Conservation (phyloP, 2,113 vertebrate species). For the Polyodon spathula region DNA sequence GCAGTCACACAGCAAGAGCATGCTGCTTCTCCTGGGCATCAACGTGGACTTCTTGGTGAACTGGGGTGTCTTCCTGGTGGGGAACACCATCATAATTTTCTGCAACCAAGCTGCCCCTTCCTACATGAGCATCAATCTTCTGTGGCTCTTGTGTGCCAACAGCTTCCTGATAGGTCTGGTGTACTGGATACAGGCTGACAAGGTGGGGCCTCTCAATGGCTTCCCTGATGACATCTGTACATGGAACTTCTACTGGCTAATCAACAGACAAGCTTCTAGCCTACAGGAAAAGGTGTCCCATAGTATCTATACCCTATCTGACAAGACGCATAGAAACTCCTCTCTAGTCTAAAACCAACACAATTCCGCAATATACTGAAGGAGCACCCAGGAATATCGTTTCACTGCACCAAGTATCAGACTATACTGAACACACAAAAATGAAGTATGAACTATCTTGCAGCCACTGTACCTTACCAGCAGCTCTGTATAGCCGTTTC, state of each 20-base stretch:
- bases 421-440: too few relatives aligned
- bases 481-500: too few relatives aligned
- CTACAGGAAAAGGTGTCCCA: background rate
- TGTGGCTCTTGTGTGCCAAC: constrained; percentile 53
- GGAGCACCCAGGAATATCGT: too few relatives aligned
- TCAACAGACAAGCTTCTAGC: constrained; percentile 25
- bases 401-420: too few relatives aligned
- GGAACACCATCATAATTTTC: constrained; percentile 20
- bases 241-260: constrained; percentile 43
- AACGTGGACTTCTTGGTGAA: constrained; percentile 32
- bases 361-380: too few relatives aligned
- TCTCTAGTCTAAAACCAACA: background rate
- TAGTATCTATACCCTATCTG: constrained; percentile 10
- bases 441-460: too few relatives aligned
- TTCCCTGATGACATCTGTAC: constrained; percentile 37
- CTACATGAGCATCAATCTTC: constrained; percentile 44
- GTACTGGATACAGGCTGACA: constrained; percentile 39
- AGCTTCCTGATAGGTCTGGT: constrained; percentile 36
- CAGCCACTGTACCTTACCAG: too few relatives aligned
- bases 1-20: background rate
- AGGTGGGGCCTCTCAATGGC: constrained; percentile 16
- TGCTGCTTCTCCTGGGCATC: constrained; percentile 33
- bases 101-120: constrained; percentile 36
- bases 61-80: constrained; percentile 45
- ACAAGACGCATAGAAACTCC: background rate